Evolutionary conservation across 2,113 vertebrate species (phyloP), one percentile per base, ranked within the genome.

Genomic region (Orthonyx spaldingii): DNA sequence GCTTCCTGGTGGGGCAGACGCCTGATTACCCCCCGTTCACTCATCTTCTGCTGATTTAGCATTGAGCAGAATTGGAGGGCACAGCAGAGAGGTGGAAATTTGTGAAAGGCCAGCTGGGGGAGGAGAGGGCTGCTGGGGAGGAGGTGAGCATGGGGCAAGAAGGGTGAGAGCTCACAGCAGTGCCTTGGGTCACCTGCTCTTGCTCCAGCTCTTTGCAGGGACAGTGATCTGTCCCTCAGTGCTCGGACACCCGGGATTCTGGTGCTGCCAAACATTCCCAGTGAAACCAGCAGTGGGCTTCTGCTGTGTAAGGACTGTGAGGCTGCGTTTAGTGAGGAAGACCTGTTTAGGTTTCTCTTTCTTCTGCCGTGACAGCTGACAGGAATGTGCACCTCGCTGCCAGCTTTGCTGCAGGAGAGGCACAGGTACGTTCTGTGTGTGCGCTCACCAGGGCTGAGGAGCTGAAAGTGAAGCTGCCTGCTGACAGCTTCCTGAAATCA

Each of bases 401-500:
- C 98, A 98, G 97, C 96, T 97, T 97, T 98, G 95, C 94, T 96
- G 97, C 49, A 33, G 92, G 94, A 97, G 97, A 97, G 97, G 94
- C 97, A 97, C 98, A 98, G 96, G 97, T 95, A 96, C 84, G 94
- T 97, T 98, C 96, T 97, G 98, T 68, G 98, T 68, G 89, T 96
- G 94, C 93, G 41, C 83, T 97, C 97, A 95, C 97, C 97, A 93
- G 97, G 77, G 81, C 98, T 77, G 97, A 95, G 95, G 98, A 98
- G 98, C 98, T 97, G 97, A 98, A 98, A 98, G 98, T 96, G 91
- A 98, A 98, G 98, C 98, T 98, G 98, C 98, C 98, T 98, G 96
- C 98, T 98, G 98, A 98, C 98, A 98, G 97, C 97, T 97, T 98
- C 98, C 98, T 98, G 98, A 98, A 98, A 97, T 97, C 97, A 78